Evolutionary conservation across 2,113 vertebrate genomes (phyloP).

Genomic region (Scomber scombrus): DNA sequence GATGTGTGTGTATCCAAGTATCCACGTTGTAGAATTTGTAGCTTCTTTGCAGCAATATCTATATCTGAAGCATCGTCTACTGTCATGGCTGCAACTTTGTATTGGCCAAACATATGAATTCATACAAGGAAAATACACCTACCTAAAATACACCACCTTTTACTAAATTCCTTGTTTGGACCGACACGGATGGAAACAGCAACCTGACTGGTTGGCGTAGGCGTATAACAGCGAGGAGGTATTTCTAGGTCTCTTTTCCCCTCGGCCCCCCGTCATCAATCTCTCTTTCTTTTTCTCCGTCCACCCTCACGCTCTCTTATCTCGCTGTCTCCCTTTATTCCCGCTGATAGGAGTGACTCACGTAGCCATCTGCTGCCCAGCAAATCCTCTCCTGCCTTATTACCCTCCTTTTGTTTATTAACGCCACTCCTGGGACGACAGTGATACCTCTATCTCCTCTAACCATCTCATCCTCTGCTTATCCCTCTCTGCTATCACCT

Average conservation of each 20-base stretch:
- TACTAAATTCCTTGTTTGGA: too few relatives aligned
- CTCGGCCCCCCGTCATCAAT: slow-evolving; percentile 14
- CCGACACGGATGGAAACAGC: too few relatives aligned
- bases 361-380: slow-evolving; percentile 74
- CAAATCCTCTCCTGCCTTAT: slow-evolving; percentile 73
- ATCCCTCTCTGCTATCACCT: slow-evolving; percentile 21
- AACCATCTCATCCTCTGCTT: slow-evolving; percentile 28
- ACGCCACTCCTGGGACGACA: slow-evolving; percentile 50
- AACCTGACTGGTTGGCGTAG: too few relatives aligned
- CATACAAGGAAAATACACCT: too few relatives aligned
- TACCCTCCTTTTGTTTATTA: slow-evolving; percentile 75
- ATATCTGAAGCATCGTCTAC: too few relatives aligned
- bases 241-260: neutral
- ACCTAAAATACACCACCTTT: too few relatives aligned
- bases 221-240: too few relatives aligned
- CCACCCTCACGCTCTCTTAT: slow-evolving; percentile 22
- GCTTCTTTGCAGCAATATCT: too few relatives aligned
- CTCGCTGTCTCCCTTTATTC: slow-evolving; percentile 40
- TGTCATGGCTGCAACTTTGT: too few relatives aligned
- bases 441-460: slow-evolving; percentile 37
- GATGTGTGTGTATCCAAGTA: too few relatives aligned
- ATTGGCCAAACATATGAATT: too few relatives aligned
- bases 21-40: too few relatives aligned
- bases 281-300: slow-evolving; percentile 19
- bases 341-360: slow-evolving; percentile 66